Percentiles rank a stretch among this genome's conserved stretches.
These are phyloP conservation scores for Cerceris rybyensis DNA, from an alignment of 2,888 invertebrate genomes.

Conservation along the genomic window DNA sequence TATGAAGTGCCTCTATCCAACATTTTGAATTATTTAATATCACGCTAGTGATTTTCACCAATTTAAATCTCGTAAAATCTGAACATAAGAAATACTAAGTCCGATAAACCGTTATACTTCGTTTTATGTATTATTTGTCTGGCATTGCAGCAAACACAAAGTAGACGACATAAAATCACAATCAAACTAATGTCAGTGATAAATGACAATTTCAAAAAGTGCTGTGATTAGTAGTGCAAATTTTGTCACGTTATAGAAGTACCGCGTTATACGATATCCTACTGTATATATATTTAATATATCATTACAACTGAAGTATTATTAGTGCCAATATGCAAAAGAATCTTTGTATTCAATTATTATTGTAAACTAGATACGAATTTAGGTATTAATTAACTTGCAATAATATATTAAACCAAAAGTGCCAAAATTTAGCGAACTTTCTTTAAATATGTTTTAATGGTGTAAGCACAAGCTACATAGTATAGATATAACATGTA, in stretches of 20 bases:
- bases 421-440: too few species aligned
- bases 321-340: neutral
- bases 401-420: neutral
- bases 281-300: neutral
- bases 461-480: neutral
- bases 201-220: neutral
- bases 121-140: too few species aligned
- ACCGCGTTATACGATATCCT: too few species aligned
- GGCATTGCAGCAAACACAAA: neutral
- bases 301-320: neutral
- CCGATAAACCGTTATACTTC: too few species aligned
- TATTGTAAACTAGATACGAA: neutral
- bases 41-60: too few species aligned
- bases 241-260: too few species aligned
- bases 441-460: too few species aligned
- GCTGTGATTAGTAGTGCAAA: slow-evolving; percentile 18
- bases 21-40: too few species aligned
- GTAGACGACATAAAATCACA: neutral
- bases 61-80: too few species aligned
- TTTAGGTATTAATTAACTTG: slow-evolving; percentile 1
- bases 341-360: neutral
- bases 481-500: slow-evolving; percentile 19
- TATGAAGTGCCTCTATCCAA: too few species aligned
- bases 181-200: neutral
- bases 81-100: too few species aligned